A percentile compares a stretch with the other conserved stretches of the same genome.
phyloP scores from a whole-genome alignment of 2,113 vertebrate species.

The Peromyscus polionotus region DNA sequence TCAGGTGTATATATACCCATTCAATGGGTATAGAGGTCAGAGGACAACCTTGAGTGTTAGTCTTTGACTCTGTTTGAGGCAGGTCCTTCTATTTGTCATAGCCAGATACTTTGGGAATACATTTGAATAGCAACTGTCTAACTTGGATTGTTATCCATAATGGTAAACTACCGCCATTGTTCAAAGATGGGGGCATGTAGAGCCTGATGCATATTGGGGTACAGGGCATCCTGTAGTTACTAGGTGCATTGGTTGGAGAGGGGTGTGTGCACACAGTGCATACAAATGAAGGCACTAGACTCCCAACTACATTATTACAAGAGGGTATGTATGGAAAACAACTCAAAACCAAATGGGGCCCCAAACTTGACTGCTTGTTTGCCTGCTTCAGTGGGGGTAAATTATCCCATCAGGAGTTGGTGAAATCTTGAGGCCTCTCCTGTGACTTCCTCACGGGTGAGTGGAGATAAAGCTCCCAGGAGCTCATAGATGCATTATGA shows the following conservation, averaged over 20 bases:
- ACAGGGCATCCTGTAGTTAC: not conserved
- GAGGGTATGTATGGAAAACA: not conserved
- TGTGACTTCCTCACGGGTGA: not conserved
- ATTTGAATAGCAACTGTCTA: not conserved
- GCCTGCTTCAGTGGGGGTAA: not conserved
- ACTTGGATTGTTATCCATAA: not conserved
- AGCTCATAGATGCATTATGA: not conserved
- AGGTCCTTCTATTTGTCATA: not conserved
- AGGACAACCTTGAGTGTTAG: too few relatives aligned
- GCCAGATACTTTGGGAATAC: not conserved
- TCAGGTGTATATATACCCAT: not conserved
- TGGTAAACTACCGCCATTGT: not conserved
- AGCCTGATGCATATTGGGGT: not conserved
- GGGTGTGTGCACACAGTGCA: not conserved
- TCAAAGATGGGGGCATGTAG: not conserved
- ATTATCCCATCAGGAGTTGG: not conserved
- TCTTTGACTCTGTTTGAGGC: not conserved
- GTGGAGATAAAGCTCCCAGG: too few relatives aligned
- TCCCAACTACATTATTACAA: too few relatives aligned
- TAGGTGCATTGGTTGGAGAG: not conserved
- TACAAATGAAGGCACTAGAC: not conserved
- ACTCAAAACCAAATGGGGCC: not conserved
- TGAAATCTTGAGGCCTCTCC: not conserved
- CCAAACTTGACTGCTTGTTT: not conserved
- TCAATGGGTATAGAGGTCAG: not conserved